These are phyloP conservation scores for Mico argentatus DNA, from an alignment of 2,797 vertebrate genomes.

Conservation along the genomic window DNA sequence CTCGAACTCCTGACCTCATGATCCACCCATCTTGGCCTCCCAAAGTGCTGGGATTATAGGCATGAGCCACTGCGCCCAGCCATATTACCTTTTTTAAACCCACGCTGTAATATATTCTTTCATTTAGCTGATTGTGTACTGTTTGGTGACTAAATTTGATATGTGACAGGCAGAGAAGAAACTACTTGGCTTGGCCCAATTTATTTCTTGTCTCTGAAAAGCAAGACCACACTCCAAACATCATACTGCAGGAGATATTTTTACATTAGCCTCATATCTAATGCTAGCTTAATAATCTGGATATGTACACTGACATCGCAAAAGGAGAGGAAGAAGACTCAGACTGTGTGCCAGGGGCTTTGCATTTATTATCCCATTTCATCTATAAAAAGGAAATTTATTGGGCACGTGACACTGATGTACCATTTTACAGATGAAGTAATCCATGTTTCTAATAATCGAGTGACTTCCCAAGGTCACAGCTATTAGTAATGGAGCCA, in stretches of 20 bases:
- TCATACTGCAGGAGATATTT: background rate
- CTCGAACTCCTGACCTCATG: background rate
- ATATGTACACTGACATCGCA: background rate
- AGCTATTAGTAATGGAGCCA: background rate
- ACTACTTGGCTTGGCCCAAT: background rate
- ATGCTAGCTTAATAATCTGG: background rate
- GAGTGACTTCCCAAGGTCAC: background rate
- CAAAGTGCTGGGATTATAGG: background rate
- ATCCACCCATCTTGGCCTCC: background rate
- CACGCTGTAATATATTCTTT: slow-evolving; percentile 67
- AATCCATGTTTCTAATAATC: background rate
- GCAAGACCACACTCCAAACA: background rate
- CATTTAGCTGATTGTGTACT: slow-evolving; percentile 67
- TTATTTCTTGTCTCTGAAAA: slow-evolving; percentile 11
- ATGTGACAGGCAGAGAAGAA: slow-evolving; percentile 20
- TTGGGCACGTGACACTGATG: background rate
- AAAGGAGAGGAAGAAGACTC: background rate
- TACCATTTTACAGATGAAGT: background rate
- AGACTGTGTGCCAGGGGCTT: background rate
- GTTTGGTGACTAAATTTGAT: slow-evolving; percentile 66
- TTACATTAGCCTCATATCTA: background rate
- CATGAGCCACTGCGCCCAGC: background rate
- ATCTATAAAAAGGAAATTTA: background rate
- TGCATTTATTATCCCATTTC: background rate
- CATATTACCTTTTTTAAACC: slow-evolving; percentile 55